Percentiles rank a stretch among this genome's conserved stretches.
phyloP scores from a whole-genome alignment of 2,113 vertebrate genomes.

The Pristiophorus japonicus region DNA sequence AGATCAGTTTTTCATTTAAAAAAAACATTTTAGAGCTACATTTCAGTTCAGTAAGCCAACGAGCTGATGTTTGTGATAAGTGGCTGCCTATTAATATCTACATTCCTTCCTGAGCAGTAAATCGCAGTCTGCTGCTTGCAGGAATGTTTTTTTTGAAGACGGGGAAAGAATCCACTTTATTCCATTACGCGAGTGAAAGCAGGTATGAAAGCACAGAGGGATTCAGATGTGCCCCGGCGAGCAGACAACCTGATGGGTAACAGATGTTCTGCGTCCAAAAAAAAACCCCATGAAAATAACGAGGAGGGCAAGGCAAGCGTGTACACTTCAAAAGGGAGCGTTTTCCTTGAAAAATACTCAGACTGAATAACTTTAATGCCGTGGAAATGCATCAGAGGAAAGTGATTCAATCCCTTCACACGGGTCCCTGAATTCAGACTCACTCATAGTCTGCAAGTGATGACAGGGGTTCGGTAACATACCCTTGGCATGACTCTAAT shows the following conservation, averaged over 20 bases:
- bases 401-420: not conserved
- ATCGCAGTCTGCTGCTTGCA: not conserved
- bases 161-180: constrained; percentile 18
- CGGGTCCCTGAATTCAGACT: not conserved
- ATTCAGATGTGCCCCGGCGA: constrained; percentile 60
- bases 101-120: constrained; percentile 44
- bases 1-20: not conserved
- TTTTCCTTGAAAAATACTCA: constrained; percentile 45
- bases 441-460: not conserved
- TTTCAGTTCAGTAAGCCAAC: not conserved
- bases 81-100: constrained; percentile 46
- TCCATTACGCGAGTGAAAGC: constrained; percentile 42
- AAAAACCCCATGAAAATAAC: constrained; percentile 46
- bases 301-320: constrained; percentile 48
- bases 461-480: not conserved
- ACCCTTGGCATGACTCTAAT: not conserved
- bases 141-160: not conserved
- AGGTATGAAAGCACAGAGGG: constrained; percentile 58
- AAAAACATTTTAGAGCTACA: not conserved
- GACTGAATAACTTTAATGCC: constrained; percentile 39
- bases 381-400: constrained; percentile 40
- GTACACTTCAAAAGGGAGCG: constrained; percentile 49
- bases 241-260: constrained; percentile 59
- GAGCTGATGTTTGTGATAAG: not conserved
- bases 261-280: constrained; percentile 50